phyloP scores from a whole-genome alignment of 2,797 vertebrate genomes.

The Clangula hyemalis region DNA sequence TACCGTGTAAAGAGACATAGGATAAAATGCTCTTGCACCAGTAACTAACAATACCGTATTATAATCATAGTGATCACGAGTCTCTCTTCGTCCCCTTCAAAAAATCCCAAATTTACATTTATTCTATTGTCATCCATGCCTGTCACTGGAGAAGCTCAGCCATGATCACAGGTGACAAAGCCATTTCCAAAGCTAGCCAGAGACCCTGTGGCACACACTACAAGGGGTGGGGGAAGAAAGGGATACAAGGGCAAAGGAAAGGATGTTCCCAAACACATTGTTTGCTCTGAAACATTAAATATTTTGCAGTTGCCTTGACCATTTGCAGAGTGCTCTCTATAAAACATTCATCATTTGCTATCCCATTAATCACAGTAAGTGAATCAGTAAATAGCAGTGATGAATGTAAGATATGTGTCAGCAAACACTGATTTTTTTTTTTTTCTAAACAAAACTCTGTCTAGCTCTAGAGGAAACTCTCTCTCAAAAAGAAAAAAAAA shows the following conservation, averaged over 20 bases:
- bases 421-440: neutral
- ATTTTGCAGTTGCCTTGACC: neutral
- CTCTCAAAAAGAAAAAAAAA: neutral
- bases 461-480: neutral
- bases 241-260: neutral
- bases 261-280: neutral
- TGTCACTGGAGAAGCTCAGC: neutral
- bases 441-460: neutral
- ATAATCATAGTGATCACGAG: neutral
- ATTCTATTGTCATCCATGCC: neutral
- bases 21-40: neutral
- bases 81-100: neutral
- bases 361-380: neutral
- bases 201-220: neutral
- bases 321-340: neutral
- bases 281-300: neutral
- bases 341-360: conserved; percentile 7
- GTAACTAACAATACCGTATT: neutral
- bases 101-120: neutral
- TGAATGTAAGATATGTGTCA: neutral
- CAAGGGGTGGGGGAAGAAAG: neutral
- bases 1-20: neutral
- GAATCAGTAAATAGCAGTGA: conserved; percentile 29
- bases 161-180: neutral
- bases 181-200: neutral